phyloP scores from a whole-genome alignment of 2,113 vertebrate genomes.

The Nothobranchius furzeri region DNA sequence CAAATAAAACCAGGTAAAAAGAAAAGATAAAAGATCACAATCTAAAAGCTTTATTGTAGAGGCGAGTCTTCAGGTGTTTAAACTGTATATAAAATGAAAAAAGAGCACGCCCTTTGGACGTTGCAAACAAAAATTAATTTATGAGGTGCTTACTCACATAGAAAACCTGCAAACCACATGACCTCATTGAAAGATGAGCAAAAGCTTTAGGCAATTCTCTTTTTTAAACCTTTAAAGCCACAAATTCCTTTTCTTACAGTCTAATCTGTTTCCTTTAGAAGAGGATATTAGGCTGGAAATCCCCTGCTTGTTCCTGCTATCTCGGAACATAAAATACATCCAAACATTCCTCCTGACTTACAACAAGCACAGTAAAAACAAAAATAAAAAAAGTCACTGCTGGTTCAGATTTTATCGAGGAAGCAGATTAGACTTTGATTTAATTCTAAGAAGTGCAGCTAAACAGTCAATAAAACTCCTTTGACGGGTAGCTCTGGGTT shows the following conservation, averaged over 20 bases:
- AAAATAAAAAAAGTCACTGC: constrained; percentile 5
- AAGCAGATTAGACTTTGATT: constrained; percentile 33
- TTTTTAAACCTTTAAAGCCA: constrained; percentile 1
- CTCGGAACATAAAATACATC: constrained; percentile 12
- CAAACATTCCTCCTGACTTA: constrained; percentile 38
- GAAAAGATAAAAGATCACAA: no score
- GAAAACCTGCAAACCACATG: no score
- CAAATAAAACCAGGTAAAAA: no score
- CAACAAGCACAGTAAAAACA: constrained; percentile 7
- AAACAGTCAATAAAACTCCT: constrained; percentile 40
- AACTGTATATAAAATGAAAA: no score
- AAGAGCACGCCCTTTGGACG: no score
- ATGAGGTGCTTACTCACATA: background rate
- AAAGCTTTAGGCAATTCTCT: background rate
- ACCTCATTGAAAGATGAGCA: background rate
- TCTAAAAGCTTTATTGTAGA: no score
- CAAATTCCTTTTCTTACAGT: constrained; percentile 3
- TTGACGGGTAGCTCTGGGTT: constrained; percentile 37
- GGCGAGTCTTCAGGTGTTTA: no score
- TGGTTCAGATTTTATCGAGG: constrained; percentile 37
- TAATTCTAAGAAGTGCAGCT: constrained; percentile 18
- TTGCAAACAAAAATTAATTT: no score
- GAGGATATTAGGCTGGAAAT: constrained; percentile 30
- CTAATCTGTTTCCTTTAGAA: constrained; percentile 6
- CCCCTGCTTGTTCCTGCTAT: constrained; percentile 4